These are phyloP conservation scores for Pseudolycoriella hygida DNA, from an alignment of 2,888 invertebrate genomes.

Conservation along the genomic window DNA sequence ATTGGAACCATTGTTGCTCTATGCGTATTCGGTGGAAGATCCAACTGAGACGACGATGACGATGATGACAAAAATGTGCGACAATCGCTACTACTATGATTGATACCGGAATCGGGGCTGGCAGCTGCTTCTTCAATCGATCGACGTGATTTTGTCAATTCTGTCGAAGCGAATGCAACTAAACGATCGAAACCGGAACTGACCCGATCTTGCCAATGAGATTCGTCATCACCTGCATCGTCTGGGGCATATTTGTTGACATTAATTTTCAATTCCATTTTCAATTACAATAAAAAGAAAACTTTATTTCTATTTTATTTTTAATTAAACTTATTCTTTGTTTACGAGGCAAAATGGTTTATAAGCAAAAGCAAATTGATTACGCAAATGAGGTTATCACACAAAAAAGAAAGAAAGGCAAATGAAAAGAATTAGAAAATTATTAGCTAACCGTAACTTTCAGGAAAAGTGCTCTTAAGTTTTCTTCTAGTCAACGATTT, in stretches of 20 bases:
- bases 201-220: conserved; percentile 85
- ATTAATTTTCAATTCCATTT: neutral
- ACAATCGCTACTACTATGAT: conserved; percentile 42
- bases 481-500: no score
- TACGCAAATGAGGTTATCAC: no score
- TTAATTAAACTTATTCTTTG: neutral
- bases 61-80: conserved; percentile 30
- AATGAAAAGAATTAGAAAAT: no score
- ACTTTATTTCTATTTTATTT: neutral
- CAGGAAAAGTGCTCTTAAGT: no score
- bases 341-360: neutral
- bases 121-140: conserved; percentile 56
- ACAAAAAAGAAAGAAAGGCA: no score
- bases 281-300: neutral
- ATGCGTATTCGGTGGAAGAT: conserved; percentile 23
- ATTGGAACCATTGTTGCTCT: conserved; percentile 25
- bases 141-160: conserved; percentile 67
- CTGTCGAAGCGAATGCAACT: conserved; percentile 84
- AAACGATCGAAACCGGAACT: conserved; percentile 86
- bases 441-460: no score
- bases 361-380: no score
- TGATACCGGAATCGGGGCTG: conserved; percentile 74
- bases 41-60: conserved; percentile 17
- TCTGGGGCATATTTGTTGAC: neutral
- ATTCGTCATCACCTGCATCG: conserved; percentile 48